phyloP scores from a whole-genome alignment of 2,797 vertebrate species.

The Enteromius afrohamiltoni region DNA sequence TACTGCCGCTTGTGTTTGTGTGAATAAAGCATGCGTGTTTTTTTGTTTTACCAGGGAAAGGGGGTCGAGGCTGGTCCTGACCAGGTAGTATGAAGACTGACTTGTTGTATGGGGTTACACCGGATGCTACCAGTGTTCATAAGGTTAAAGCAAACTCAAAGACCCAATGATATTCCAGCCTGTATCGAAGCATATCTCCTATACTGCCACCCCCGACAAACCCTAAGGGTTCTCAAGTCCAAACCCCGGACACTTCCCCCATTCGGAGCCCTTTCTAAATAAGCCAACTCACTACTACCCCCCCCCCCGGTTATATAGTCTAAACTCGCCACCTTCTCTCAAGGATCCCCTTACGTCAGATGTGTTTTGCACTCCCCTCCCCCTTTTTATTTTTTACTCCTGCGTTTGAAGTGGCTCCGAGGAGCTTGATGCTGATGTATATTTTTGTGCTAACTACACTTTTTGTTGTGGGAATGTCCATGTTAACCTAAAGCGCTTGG shows the following conservation, averaged over 20 bases:
- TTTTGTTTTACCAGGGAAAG: slow-evolving; percentile 94
- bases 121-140: slow-evolving; percentile 98
- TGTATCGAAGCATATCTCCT: slow-evolving; percentile 87
- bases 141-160: slow-evolving; percentile 90
- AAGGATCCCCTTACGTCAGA: slow-evolving; percentile 54
- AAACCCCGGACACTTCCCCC: slow-evolving; percentile 51
- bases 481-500: slow-evolving; percentile 82
- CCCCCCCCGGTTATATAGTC: slow-evolving; percentile 36
- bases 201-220: slow-evolving; percentile 61
- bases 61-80: slow-evolving; percentile 99
- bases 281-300: slow-evolving; percentile 18
- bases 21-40: slow-evolving; percentile 76
- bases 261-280: slow-evolving; percentile 49
- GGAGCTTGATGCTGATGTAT: slow-evolving; percentile 88
- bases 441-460: slow-evolving; percentile 85
- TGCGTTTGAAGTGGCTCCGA: slow-evolving; percentile 88
- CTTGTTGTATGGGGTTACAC: slow-evolving; percentile 99
- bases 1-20: not conserved
- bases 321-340: slow-evolving; percentile 50
- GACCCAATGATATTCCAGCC: slow-evolving; percentile 97
- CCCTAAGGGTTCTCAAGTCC: slow-evolving; percentile 45
- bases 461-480: slow-evolving; percentile 84
- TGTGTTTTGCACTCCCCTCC: slow-evolving; percentile 53
- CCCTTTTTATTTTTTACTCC: slow-evolving; percentile 71
- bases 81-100: slow-evolving; percentile 99